Evolutionary conservation across 2,113 vertebrate species (phyloP).

Genomic region (Pantherophis guttatus): DNA sequence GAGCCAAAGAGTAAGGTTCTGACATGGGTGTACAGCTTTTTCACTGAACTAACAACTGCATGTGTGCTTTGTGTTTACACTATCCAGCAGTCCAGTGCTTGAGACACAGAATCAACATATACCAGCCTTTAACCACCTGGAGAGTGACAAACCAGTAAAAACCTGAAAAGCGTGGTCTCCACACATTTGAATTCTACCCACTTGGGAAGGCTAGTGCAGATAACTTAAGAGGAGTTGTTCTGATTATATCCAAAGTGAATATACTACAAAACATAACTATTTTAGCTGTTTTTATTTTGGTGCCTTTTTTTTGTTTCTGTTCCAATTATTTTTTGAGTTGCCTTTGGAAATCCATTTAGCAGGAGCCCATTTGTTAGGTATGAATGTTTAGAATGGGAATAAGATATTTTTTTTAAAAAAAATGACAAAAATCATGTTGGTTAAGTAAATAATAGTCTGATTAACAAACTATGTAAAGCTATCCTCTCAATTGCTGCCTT

Average conservation of each 20-base stretch:
- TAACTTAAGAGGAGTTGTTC: neutral
- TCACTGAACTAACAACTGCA: neutral
- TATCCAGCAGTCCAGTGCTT: neutral
- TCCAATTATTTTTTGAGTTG: neutral
- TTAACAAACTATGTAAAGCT: neutral
- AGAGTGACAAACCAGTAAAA: neutral
- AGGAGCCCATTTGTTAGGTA: neutral
- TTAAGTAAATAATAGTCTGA: neutral
- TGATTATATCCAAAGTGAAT: neutral
- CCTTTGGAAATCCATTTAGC: neutral
- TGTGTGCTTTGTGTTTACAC: neutral
- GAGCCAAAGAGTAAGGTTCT: neutral
- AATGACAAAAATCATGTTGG: neutral
- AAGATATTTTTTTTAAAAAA: neutral
- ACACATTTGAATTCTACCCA: neutral
- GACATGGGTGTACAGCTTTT: neutral
- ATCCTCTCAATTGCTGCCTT: neutral
- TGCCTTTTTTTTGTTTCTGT: conserved; percentile 4
- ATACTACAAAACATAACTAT: neutral
- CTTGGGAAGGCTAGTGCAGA: neutral
- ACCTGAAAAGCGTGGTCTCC: neutral
- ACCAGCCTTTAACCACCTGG: neutral
- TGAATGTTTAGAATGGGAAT: neutral
- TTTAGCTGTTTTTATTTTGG: neutral
- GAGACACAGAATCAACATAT: neutral